phyloP scores from a whole-genome alignment of 2,888 invertebrate genomes.

The Altica lythri region DNA sequence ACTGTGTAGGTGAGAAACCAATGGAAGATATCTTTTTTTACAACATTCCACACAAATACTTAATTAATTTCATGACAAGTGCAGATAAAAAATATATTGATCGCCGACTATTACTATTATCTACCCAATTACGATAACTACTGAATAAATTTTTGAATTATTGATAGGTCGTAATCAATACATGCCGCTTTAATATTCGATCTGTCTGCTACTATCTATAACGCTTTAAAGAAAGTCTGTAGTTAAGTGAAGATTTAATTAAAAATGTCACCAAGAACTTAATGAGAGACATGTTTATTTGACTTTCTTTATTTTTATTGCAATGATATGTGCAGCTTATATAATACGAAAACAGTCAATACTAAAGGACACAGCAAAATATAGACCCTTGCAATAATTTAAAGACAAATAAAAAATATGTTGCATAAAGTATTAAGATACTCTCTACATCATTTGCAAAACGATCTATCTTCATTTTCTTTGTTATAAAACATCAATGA shows the following conservation, averaged over 20 bases:
- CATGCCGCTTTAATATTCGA: slow-evolving; percentile 5
- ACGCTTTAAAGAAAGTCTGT: not conserved
- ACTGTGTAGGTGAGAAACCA: slow-evolving; percentile 5
- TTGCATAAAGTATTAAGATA: too few relatives aligned
- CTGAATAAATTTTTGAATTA: slow-evolving; percentile 17
- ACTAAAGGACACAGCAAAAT: too few relatives aligned
- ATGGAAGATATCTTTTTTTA: slow-evolving; percentile 10
- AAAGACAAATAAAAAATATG: too few relatives aligned
- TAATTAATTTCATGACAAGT: slow-evolving; percentile 19
- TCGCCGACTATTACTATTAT: slow-evolving; percentile 15
- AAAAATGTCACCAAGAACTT: slow-evolving; percentile 7
- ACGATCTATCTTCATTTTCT: too few relatives aligned
- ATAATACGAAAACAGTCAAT: too few relatives aligned
- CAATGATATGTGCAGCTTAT: too few relatives aligned
- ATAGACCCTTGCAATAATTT: too few relatives aligned
- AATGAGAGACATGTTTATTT: slow-evolving; percentile 9
- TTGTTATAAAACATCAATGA: too few relatives aligned
- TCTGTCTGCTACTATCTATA: not conserved
- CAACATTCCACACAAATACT: slow-evolving; percentile 12
- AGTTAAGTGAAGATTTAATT: slow-evolving; percentile 13
- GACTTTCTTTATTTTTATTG: not conserved
- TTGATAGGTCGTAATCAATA: slow-evolving; percentile 14
- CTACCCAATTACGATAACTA: slow-evolving; percentile 20
- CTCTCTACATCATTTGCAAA: too few relatives aligned
- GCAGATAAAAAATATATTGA: slow-evolving; percentile 18